phyloP scores from a whole-genome alignment of 2,113 vertebrate species.

The Bubalus kerabau region DNA sequence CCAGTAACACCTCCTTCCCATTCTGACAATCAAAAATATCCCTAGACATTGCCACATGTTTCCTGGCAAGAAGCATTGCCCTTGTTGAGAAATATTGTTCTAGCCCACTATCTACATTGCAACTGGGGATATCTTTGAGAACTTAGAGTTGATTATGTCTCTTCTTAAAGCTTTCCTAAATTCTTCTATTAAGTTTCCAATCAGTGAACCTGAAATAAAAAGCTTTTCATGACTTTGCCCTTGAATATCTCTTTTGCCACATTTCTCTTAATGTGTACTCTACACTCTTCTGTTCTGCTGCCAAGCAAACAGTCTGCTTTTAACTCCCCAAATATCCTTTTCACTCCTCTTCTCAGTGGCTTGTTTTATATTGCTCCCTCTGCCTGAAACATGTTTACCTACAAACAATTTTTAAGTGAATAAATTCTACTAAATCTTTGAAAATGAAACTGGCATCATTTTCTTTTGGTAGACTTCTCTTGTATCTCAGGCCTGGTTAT shows the following conservation, averaged over 20 bases:
- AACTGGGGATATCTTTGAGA: neutral
- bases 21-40: neutral
- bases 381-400: neutral
- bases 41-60: neutral
- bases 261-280: neutral
- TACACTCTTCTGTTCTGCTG: neutral
- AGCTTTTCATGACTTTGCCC: neutral
- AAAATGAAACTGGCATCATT: neutral
- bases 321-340: neutral
- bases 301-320: neutral
- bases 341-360: no score
- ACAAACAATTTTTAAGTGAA: neutral
- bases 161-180: neutral
- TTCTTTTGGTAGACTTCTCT: neutral
- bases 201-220: neutral
- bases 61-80: neutral
- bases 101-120: neutral
- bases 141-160: neutral
- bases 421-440: neutral
- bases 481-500: neutral
- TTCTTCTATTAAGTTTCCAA: neutral
- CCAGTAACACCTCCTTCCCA: neutral
- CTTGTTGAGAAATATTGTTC: neutral
- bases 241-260: neutral
- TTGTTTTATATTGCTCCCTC: neutral